phyloP scores from a whole-genome alignment of 2,888 invertebrate genomes.

The Poecilus cupreus region DNA sequence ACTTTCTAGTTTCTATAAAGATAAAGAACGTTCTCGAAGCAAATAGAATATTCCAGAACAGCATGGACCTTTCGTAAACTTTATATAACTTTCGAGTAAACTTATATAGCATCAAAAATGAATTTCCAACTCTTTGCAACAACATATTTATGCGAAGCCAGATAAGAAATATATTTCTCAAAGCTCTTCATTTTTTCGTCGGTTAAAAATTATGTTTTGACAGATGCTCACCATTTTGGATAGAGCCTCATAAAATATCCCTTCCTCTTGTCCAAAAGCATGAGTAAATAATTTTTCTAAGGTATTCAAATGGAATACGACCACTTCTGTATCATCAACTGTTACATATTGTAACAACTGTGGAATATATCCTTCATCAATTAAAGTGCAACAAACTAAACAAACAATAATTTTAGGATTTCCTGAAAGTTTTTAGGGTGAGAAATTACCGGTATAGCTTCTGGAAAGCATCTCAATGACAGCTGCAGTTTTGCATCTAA shows the following conservation, averaged over 20 bases:
- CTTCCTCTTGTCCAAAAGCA: conserved; percentile 69
- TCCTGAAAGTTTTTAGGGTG: conserved; percentile 67
- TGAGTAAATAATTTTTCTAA: conserved; percentile 69
- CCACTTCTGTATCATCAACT: conserved; percentile 67
- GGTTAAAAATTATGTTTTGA: too few species aligned
- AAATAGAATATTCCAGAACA: too few species aligned
- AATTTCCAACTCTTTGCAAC: too few species aligned
- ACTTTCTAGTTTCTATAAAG: too few species aligned
- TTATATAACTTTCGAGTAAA: too few species aligned
- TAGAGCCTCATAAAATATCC: conserved; percentile 68
- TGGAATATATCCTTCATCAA: conserved; percentile 69
- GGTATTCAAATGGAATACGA: conserved; percentile 69
- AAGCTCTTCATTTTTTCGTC: too few species aligned
- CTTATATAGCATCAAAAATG: too few species aligned
- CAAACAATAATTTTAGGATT: too few species aligned
- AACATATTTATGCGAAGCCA: too few species aligned
- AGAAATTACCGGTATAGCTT: conserved; percentile 46
- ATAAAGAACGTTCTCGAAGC: too few species aligned
- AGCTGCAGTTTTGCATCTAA: conserved; percentile 70
- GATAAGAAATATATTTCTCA: too few species aligned
- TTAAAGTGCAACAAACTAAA: conserved; percentile 70
- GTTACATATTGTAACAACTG: conserved; percentile 67
- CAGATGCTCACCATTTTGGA: conserved; percentile 22
- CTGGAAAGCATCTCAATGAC: conserved; percentile 70
- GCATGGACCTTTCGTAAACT: too few species aligned